Evolutionary conservation across 2,888 invertebrate species (phyloP).

Genomic region (Eugnorisma glareosa): DNA sequence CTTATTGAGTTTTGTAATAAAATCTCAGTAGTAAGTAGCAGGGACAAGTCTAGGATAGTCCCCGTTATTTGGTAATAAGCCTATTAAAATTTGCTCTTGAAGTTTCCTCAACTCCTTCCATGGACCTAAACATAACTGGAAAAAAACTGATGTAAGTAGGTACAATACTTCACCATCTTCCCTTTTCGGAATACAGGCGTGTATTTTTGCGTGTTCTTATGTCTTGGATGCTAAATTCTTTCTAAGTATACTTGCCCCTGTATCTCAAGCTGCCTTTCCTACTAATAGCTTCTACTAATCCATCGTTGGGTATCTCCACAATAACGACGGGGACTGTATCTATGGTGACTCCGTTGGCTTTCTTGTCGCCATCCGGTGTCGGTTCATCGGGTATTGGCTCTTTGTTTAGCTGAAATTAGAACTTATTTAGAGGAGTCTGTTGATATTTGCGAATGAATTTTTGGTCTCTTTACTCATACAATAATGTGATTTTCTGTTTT

Average conservation of each 20-base stretch:
- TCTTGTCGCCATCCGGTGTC: slow-evolving; percentile 78
- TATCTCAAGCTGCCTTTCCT: slow-evolving; percentile 90
- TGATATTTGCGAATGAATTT: too few relatives aligned
- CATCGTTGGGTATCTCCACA: slow-evolving; percentile 81
- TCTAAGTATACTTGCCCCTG: slow-evolving; percentile 84
- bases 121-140: not conserved
- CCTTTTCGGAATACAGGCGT: not conserved
- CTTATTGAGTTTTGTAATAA: not conserved
- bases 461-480: too few relatives aligned
- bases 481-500: too few relatives aligned
- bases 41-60: not conserved
- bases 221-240: not conserved
- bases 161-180: not conserved
- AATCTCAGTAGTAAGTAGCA: not conserved
- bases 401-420: slow-evolving; percentile 76
- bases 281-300: slow-evolving; percentile 70
- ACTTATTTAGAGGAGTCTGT: not conserved
- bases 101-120: not conserved
- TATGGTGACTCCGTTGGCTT: slow-evolving; percentile 82
- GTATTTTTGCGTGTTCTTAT: not conserved
- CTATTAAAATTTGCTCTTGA: not conserved
- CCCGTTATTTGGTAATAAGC: not conserved
- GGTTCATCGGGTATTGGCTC: slow-evolving; percentile 70
- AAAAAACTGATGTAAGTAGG: not conserved
- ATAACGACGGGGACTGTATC: slow-evolving; percentile 80